A percentile compares a stretch with the other conserved stretches of the same genome.
Evolutionary conservation across 2,113 vertebrate genomes (phyloP).

Genomic region (Papio anubis): DNA sequence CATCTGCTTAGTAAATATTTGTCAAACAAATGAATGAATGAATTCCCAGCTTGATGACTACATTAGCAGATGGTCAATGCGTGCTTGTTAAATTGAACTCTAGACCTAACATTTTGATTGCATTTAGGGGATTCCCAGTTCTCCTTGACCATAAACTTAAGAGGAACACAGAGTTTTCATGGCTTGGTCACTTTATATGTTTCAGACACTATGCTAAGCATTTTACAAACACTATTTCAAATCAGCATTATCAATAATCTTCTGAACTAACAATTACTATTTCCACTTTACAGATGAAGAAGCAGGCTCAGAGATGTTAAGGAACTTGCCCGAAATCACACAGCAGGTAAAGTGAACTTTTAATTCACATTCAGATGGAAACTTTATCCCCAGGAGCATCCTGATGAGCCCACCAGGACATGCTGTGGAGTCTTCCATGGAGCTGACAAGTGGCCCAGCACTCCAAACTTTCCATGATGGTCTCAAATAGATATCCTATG

Average conservation of each 20-base stretch:
- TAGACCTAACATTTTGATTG: not conserved
- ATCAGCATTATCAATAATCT: not conserved
- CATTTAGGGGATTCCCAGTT: not conserved
- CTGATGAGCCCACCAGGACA: not conserved
- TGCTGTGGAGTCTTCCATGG: not conserved
- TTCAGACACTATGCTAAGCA: not conserved
- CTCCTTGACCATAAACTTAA: not conserved
- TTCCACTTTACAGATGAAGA: not conserved
- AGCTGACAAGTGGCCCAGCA: not conserved
- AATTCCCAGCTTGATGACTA: not conserved
- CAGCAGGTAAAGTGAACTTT: not conserved
- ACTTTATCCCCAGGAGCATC: not conserved
- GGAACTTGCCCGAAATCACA: not conserved
- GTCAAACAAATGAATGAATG: not conserved
- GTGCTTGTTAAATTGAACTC: not conserved
- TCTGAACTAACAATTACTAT: not conserved
- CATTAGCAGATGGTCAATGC: not conserved
- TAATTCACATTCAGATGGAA: not conserved
- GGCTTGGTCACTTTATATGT: not conserved
- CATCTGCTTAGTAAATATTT: not conserved
- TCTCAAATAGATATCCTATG: not conserved
- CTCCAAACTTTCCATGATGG: not conserved
- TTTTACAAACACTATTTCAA: slow-evolving; percentile 39
- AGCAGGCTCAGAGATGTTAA: not conserved
- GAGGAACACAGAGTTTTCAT: not conserved